phyloP scores from a whole-genome alignment of 2,113 vertebrate species.

The Pelecanoides urinatrix region DNA sequence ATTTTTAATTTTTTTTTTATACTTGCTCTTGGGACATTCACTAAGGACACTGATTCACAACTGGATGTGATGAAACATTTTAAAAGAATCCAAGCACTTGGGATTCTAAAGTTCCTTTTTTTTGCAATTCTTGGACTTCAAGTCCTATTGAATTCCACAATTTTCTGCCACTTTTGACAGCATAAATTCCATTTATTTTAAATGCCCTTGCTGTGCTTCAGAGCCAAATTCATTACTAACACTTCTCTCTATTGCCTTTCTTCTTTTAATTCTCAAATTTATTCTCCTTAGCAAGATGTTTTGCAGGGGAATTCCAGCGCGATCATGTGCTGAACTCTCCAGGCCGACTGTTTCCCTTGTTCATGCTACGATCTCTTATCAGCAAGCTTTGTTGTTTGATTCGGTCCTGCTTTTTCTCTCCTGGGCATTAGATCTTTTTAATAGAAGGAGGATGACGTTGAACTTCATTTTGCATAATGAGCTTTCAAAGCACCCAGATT shows the following conservation, averaged over 20 bases:
- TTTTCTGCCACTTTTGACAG: background rate
- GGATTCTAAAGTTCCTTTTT: background rate
- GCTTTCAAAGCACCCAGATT: background rate
- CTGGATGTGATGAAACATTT: background rate
- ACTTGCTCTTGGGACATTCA: background rate
- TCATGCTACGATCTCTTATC: rapidly evolving
- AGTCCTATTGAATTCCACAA: background rate
- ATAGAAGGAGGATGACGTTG: background rate
- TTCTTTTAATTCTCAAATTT: background rate
- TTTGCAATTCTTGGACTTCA: background rate
- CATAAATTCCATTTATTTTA: background rate
- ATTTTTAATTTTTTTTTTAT: background rate
- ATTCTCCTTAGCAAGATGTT: background rate
- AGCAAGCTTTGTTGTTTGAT: rapidly evolving
- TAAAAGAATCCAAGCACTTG: background rate
- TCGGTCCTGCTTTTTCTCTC: rapidly evolving
- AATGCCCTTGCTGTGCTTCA: background rate
- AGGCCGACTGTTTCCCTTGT: rapidly evolving
- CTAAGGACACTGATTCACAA: background rate
- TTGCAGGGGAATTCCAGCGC: background rate
- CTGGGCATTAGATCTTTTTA: background rate
- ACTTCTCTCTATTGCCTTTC: background rate
- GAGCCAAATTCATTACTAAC: background rate
- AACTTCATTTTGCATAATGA: background rate
- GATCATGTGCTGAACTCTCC: background rate